Evolutionary conservation across 1,140 invertebrate species (phyloP).

Genomic region (Phthorimaea operculella): DNA sequence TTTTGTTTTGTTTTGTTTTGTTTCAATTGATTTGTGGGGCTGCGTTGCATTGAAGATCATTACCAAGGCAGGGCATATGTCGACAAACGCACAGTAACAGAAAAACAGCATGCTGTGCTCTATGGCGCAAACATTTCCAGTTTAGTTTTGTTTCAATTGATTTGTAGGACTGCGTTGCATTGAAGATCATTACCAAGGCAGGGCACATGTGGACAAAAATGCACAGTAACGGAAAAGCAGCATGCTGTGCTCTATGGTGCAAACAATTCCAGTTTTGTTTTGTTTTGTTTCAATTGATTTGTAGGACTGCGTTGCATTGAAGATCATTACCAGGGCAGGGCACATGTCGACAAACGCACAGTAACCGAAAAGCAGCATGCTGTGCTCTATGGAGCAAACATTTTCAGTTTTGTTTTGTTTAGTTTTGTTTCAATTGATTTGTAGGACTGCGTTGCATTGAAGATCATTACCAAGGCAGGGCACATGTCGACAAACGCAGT

Average conservation of each 20-base stretch:
- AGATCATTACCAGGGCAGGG: constrained; percentile 41
- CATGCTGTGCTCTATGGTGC: too few species aligned
- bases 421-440: too few species aligned
- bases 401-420: too few species aligned
- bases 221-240: too few species aligned
- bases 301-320: constrained; percentile 14
- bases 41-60: constrained; percentile 31
- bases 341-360: constrained; percentile 9
- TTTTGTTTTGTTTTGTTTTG: too few species aligned
- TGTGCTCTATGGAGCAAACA: not conserved
- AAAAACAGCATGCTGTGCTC: not conserved
- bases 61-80: constrained; percentile 30
- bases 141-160: too few species aligned
- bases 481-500: constrained; percentile 12
- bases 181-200: constrained; percentile 43
- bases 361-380: not conserved
- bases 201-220: constrained; percentile 12
- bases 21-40: constrained; percentile 1
- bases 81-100: not conserved
- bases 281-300: not conserved
- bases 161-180: constrained; percentile 9
- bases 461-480: constrained; percentile 41
- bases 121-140: too few species aligned
- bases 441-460: constrained; percentile 14
- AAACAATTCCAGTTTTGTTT: too few species aligned